Evolutionary conservation across 2,888 invertebrate genomes (phyloP), one percentile per base, ranked within the genome.

Genomic region (Nysson spinosus): DNA sequence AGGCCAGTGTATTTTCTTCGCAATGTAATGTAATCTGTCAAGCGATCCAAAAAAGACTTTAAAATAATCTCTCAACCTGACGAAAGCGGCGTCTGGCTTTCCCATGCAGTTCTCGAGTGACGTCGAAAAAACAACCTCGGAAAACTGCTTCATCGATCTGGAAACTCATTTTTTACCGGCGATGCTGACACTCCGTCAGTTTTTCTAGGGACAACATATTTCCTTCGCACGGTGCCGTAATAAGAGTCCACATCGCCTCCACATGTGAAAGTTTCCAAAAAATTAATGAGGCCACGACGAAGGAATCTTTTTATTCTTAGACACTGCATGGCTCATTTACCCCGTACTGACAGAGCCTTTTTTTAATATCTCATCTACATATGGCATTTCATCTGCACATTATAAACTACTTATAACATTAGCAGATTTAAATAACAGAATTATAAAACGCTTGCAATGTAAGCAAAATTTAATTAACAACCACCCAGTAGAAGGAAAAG

Each of bases 11-110:
- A 32, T 44, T 63, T 57, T 55, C 37, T 40, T 56, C 54, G 22
- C 44, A 47, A 4, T 34, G 37, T 28, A 28, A 34, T 22, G 50
- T 44, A 54, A 69, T 72, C 62, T 62, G 68, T 70, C 67, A 67
- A 64, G 70, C 46, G 50, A 49, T 57, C 57, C 57, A 44, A 64
- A 71, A 75, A 49, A 51, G 63, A 63, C 52, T 60, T 40, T 42
- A 66, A 74, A 75, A 75, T 75, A 75, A 75, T 71, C 63, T 50
- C 30, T 28, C 14, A 4, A 47, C 49, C 35, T 73, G 73, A 70
- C 73, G 73, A 64, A 56, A 37, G 39, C 49, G 66, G 58, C 55
- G 60, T 73, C 69, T 73, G 69, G 66, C 44, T 66, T 58, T 64
- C 50, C 19, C 37, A 24, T 17, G 24, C 46, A 22, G 42, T 30